A percentile compares a stretch with the other conserved stretches of the same genome.
Conservation (phyloP, 2,888 invertebrate genomes). For the Clusia tigrina region DNA sequence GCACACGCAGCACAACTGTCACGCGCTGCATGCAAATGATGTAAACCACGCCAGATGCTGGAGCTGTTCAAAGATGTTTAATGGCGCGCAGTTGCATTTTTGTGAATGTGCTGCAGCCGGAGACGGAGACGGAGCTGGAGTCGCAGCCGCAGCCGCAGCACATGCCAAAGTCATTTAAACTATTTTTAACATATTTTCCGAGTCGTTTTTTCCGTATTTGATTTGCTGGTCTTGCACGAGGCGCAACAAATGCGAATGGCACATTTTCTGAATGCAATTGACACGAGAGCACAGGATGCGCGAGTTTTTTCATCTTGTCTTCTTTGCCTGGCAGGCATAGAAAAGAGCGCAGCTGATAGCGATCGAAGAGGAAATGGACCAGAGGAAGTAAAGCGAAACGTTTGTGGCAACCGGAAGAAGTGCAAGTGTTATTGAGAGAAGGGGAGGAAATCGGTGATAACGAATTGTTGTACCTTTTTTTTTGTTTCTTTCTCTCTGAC, state of each 20-base stretch:
- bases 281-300: conserved; percentile 9
- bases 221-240: background rate
- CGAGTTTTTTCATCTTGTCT: too few species aligned
- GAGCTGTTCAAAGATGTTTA: background rate
- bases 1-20: background rate
- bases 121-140: conserved; percentile 11
- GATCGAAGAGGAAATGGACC: too few species aligned
- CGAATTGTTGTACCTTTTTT: too few species aligned
- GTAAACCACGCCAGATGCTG: conserved; percentile 19
- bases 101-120: background rate
- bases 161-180: conserved; percentile 6
- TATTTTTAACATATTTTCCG: conserved; percentile 4
- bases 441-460: too few species aligned
- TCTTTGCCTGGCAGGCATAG: background rate
- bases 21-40: conserved; percentile 1
- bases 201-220: too few species aligned
- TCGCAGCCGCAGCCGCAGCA: background rate
- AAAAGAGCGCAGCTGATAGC: too few species aligned
- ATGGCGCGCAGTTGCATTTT: background rate
- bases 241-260: conserved; percentile 5
- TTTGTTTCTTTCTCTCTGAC: too few species aligned
- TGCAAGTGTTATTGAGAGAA: conserved; percentile 23
- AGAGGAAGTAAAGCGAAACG: too few species aligned
- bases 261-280: conserved; percentile 11
- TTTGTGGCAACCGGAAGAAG: conserved; percentile 31